Conservation (phyloP, 2,888 invertebrate species). For the Herminia tarsipennalis region DNA sequence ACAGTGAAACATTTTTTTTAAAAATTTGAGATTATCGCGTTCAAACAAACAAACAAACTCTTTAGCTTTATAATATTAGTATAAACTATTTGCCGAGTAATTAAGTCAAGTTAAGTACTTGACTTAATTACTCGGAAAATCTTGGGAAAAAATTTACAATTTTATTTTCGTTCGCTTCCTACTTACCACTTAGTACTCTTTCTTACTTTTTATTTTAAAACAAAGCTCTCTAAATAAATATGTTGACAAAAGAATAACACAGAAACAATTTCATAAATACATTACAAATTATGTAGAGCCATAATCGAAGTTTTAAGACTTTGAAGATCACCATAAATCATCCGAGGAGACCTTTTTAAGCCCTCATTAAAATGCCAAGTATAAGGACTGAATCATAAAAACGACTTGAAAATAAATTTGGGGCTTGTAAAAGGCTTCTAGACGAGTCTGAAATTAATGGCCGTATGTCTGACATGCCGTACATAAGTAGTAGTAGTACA, state of each 20-base stretch:
- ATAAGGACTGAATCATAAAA: slow-evolving; percentile 63
- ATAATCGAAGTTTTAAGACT: too few relatives aligned
- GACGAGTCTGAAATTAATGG: slow-evolving; percentile 15
- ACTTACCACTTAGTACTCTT: not conserved
- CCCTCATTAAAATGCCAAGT: slow-evolving; percentile 72
- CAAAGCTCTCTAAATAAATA: not conserved
- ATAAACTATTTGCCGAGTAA: too few relatives aligned
- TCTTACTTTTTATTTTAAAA: not conserved
- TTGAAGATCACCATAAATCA: slow-evolving; percentile 71
- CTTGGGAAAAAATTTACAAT: too few relatives aligned
- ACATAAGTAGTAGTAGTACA: too few relatives aligned
- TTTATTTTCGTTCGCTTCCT: not conserved
- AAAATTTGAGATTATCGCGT: too few relatives aligned
- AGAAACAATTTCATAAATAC: not conserved
- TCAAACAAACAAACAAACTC: too few relatives aligned
- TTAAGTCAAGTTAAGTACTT: too few relatives aligned
- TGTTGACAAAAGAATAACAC: not conserved
- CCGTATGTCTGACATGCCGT: slow-evolving; percentile 4
- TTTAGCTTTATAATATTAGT: too few relatives aligned
- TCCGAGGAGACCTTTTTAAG: slow-evolving; percentile 57
- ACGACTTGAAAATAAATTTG: slow-evolving; percentile 43
- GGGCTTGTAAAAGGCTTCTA: slow-evolving; percentile 22
- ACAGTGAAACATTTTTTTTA: too few relatives aligned
- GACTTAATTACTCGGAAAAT: too few relatives aligned
- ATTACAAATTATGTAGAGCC: not conserved